Evolutionary conservation across 2,888 invertebrate species (phyloP), one percentile per base, ranked within the genome.

Genomic region (Fragum sueziense): DNA sequence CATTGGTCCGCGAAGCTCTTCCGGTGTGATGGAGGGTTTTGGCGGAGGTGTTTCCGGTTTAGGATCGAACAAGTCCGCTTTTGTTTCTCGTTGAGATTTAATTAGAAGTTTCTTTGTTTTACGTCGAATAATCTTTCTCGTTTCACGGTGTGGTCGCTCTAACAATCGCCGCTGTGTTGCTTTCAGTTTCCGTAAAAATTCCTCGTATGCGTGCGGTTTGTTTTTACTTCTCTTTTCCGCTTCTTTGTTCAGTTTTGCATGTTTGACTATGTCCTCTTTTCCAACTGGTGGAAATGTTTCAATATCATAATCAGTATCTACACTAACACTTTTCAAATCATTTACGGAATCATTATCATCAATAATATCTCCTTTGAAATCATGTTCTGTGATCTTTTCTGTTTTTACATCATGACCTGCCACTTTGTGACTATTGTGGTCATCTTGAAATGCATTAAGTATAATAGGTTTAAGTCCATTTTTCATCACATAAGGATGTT

Each of bases 201-300:
- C 70, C 25, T 69, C 52, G 33, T 80, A 57, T 29, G 61, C 77
- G 7, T 70, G 68, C 0, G 75, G 62, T 51, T 51, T 74, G n/a
- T 51, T 70, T 20, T 34, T 75, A 25, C 74, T 57, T 11, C 61
- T 75, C 25, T 76, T 80, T 34, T 83, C 83, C 0, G 83, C 83
- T 34, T 80, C 80, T 41, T 70, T 73, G 54, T 83, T 83, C 2
- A 83, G 27, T n/a, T 70, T 62, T 67, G 52, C 69, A 47, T 83
- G 83, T 70, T 72, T 77, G 6, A 47, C 54, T 20, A 83, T 74
- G 61, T 83, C 83, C 17, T 75, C 73, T 20, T 73, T 62, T 67
- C 73, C 75, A 25, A 83, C 78, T 4, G 69, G 73, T 29, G 83
- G 83, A 61, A 78, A 83, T 17, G 72, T 31, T 9, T 80, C 72